A percentile compares a stretch with the other conserved stretches of the same genome.
Conservation (phyloP, 2,797 vertebrate genomes). For the Otolemur crassicaudatus region DNA sequence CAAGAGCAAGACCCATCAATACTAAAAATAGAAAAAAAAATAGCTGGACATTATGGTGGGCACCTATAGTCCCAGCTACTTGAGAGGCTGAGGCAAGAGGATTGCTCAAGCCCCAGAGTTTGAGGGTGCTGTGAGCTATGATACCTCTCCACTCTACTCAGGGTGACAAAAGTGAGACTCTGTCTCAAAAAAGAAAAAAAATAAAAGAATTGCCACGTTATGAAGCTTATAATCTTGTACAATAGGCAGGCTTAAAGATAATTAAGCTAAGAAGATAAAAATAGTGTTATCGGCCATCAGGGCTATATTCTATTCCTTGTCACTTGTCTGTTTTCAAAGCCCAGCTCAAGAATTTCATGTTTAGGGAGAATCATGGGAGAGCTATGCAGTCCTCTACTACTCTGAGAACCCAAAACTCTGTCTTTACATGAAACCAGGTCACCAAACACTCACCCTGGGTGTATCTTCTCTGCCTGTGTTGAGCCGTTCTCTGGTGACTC, state of each 20-base stretch:
- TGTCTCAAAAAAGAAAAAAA: too few relatives aligned
- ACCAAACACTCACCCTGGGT: accelerated
- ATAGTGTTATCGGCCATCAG: accelerated
- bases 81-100: too few relatives aligned
- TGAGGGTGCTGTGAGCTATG: too few relatives aligned
- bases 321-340: background rate
- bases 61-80: too few relatives aligned
- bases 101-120: too few relatives aligned
- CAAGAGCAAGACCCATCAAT: too few relatives aligned
- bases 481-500: background rate
- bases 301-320: background rate
- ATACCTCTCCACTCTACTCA: too few relatives aligned
- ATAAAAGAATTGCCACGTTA: background rate
- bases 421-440: background rate
- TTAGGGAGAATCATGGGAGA: too few relatives aligned
- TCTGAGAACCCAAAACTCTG: background rate
- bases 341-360: background rate
- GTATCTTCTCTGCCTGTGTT: accelerated
- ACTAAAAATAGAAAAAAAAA: too few relatives aligned
- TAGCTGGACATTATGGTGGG: too few relatives aligned
- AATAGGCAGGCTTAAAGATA: background rate
- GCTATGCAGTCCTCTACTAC: accelerated
- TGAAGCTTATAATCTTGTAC: accelerated
- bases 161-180: too few relatives aligned
- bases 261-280: background rate